phyloP scores from a whole-genome alignment of 2,113 vertebrate genomes.

The Oryctolagus cuniculus region mOryCun1.1 NC_091452.1:3230001-3230500 shows the following conservation, averaged over 20 bases:
- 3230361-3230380: not conserved
- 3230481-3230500: not conserved
- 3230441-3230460: constrained; percentile 23
- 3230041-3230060: accelerated
- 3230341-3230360: not conserved
- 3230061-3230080: accelerated
- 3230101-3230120: accelerated
- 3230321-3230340: not conserved
- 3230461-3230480: not conserved
- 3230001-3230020: accelerated
- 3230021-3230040: accelerated
- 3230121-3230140: not conserved
- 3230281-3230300: not conserved
- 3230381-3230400: not conserved
- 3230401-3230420: accelerated
- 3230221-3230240: accelerated
- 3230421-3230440: not conserved
- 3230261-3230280: not conserved
- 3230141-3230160: not conserved
- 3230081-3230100: accelerated
- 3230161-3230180: accelerated
- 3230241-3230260: accelerated
- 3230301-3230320: not conserved
- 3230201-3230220: accelerated
- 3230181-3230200: accelerated